Evolutionary conservation across 1,140 invertebrate genomes (phyloP), one percentile per base, ranked within the genome.

Genomic region (Philotrypesis tridentata): DNA sequence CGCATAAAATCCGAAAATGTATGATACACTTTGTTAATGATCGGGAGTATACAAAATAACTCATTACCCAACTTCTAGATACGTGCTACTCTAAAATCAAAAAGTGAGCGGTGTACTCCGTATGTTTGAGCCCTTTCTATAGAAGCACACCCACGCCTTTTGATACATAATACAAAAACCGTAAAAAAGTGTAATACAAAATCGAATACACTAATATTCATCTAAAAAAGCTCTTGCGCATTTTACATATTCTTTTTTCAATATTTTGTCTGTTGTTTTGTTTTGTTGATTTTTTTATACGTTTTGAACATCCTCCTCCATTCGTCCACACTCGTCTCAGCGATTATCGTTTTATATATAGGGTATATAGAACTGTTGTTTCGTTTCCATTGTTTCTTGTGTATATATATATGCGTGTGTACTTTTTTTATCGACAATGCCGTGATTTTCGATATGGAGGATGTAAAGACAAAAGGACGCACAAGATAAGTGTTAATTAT

Each of bases 171-270:
- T 85, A 87, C 83, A 86, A 87, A 70, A 86, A 86, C 84, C 84
- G 86, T 87, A 87, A 86, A 87, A 87, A 87, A 86, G 84, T 86
- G 55, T 82, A 86, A 86, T 86, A 86, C 71, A 84, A 87, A 85
- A 86, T 86, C 75, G 83, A 85, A 86, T 84, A 86, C 83, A 85
- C 84, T 86, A 86, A 86, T 82, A 79, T 84, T 84, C 63, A 83
- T 83, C 82, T 84, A 84, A 82, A 87, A 74, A 85, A 85, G 79
- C 84, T n/a, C 74, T 82, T 80, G 73, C 79, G 80, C 76, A 75
- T 84, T 68, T 65, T 67, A 80, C 67, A 68, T 61, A 63, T 67
- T 12, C 33, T 48, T 72, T 73, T 27, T n/a, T n/a, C n/a, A n/a
- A 27, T 63, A 14, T 3, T 25, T 23, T 61, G 3, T 61, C 21